These are phyloP conservation scores for Lumbricus terrestris DNA, from an alignment of 2,888 invertebrate genomes.

Conservation along the genomic window DNA sequence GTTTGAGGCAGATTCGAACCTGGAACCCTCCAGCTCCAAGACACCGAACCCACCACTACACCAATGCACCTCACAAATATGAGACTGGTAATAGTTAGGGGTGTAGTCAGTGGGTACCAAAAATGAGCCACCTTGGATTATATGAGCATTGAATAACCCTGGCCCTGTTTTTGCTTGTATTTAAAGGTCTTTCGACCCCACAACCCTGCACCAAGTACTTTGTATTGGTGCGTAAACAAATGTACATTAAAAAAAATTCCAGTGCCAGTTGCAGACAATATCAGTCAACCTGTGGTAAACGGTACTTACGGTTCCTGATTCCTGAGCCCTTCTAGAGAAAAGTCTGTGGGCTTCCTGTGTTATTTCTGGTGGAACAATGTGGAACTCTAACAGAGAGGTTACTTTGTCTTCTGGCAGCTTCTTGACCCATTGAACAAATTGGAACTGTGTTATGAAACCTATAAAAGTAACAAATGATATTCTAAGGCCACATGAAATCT, in stretches of 20 bases:
- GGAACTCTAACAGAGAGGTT: conserved; percentile 45
- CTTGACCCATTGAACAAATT: conserved; percentile 46
- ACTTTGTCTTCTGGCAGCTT: conserved; percentile 42
- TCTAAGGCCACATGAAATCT: not conserved
- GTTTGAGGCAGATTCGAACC: too few relatives aligned
- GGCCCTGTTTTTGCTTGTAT: not conserved
- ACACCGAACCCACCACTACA: too few relatives aligned
- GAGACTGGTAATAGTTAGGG: too few relatives aligned
- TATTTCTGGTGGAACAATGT: conserved; percentile 51
- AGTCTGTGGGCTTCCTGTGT: conserved; percentile 27
- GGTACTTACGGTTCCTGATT: not conserved
- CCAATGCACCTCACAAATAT: too few relatives aligned
- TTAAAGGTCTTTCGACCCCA: not conserved
- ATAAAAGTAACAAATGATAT: conserved; percentile 23
- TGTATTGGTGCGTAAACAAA: not conserved
- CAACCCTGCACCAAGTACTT: not conserved
- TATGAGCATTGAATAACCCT: not conserved
- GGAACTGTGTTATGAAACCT: conserved; percentile 49
- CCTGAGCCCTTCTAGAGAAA: conserved; percentile 13
- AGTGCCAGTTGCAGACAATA: not conserved
- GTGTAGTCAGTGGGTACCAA: too few relatives aligned
- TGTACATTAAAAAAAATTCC: not conserved
- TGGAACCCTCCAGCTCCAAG: too few relatives aligned
- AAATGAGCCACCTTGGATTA: too few relatives aligned
- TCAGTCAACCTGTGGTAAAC: not conserved